These are phyloP conservation scores for Pseudois nayaur DNA, from an alignment of 2,113 vertebrate species.

Conservation along the genomic window DNA sequence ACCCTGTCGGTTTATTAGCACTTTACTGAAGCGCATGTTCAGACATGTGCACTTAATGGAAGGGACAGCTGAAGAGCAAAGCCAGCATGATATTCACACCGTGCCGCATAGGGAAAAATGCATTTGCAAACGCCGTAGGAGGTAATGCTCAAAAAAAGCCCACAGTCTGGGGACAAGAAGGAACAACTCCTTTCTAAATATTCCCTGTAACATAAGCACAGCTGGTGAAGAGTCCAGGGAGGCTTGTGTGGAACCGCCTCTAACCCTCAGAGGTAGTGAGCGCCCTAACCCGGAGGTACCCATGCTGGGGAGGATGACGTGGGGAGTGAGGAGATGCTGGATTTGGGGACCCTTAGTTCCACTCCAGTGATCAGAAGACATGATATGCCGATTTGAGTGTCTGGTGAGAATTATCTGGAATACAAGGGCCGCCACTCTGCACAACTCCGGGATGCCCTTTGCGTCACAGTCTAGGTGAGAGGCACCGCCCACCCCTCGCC, in stretches of 20 bases:
- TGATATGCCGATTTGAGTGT: background rate
- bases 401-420: background rate
- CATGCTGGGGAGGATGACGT: accelerated
- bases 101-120: background rate
- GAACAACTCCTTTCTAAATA: background rate
- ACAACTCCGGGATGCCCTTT: background rate
- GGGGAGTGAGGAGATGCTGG: background rate
- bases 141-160: background rate
- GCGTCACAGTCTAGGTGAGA: background rate
- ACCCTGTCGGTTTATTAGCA: constrained; percentile 17
- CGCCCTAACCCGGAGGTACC: background rate
- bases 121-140: constrained; percentile 30
- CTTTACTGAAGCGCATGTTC: background rate
- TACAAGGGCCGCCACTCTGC: background rate
- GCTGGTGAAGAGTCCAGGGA: background rate
- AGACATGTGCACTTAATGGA: background rate
- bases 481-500: accelerated
- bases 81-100: background rate
- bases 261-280: accelerated
- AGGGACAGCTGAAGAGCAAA: background rate
- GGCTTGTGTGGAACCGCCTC: background rate
- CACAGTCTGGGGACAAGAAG: background rate
- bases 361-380: background rate
- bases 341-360: background rate
- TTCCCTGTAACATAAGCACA: background rate